These are phyloP conservation scores for Choloepus didactylus DNA, from an alignment of 2,797 vertebrate species.

Conservation along the genomic window DNA sequence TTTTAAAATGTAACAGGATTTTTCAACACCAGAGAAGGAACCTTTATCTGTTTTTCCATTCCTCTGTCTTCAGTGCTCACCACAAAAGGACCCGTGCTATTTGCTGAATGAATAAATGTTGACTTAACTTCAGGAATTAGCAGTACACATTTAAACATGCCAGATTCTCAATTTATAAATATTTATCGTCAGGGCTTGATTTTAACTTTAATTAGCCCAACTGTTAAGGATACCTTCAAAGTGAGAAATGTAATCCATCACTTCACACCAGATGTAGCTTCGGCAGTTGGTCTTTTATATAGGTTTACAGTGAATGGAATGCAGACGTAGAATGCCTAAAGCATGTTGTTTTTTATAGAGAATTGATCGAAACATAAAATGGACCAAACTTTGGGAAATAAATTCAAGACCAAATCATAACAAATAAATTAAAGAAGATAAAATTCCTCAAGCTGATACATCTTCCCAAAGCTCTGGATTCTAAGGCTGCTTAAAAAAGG, in stretches of 20 bases:
- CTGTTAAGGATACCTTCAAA: constrained; percentile 89
- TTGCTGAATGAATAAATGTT: constrained; percentile 46
- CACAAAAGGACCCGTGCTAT: neutral
- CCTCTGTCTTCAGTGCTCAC: neutral
- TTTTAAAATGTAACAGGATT: neutral
- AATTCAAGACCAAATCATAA: constrained; percentile 33
- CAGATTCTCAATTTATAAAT: constrained; percentile 89
- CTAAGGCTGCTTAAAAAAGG: neutral
- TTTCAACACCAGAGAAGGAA: neutral
- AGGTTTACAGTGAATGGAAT: constrained; percentile 74
- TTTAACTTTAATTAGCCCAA: constrained; percentile 90
- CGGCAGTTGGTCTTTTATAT: constrained; percentile 83
- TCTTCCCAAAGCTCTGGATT: neutral
- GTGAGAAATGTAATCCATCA: constrained; percentile 87
- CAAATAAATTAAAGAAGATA: constrained; percentile 26
- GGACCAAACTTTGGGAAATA: constrained; percentile 54
- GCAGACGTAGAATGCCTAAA: constrained; percentile 52
- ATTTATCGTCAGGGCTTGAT: constrained; percentile 89
- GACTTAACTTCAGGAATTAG: constrained; percentile 76
- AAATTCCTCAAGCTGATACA: neutral
- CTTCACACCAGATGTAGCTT: constrained; percentile 87
- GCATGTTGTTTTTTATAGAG: constrained; percentile 34
- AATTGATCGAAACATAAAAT: constrained; percentile 56
- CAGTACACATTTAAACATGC: constrained; percentile 80
- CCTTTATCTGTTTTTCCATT: too few species aligned